These are phyloP conservation scores for Ciconia stormi DNA, from an alignment of 2,113 vertebrate genomes.

Conservation along the genomic window DNA sequence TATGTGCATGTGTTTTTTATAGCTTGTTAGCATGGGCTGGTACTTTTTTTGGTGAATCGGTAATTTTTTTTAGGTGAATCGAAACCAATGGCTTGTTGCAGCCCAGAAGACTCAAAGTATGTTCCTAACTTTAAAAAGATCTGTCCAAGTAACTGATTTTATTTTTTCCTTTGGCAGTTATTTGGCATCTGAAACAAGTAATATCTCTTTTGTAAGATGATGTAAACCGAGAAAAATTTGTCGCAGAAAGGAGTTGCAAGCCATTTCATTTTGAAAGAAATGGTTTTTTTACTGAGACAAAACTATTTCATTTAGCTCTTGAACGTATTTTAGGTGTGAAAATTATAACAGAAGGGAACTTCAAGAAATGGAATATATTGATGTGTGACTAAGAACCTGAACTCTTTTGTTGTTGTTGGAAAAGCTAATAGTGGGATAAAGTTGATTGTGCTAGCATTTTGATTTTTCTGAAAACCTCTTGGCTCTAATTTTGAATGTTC, in stretches of 20 bases:
- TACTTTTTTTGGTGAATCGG: not conserved
- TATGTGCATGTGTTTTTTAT: not conserved
- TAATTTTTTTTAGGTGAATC: not conserved
- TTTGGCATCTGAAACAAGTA: not conserved
- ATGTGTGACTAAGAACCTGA: not conserved
- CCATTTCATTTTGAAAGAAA: not conserved
- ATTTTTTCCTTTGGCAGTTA: not conserved
- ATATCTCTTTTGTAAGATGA: not conserved
- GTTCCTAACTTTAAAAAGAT: not conserved
- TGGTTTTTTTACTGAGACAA: not conserved
- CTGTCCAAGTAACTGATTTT: not conserved
- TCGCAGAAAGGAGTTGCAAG: not conserved
- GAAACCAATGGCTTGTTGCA: not conserved
- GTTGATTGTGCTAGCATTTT: not conserved
- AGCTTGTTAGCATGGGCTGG: not conserved
- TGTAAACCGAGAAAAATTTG: not conserved
- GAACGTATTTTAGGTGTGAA: not conserved
- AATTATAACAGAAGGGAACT: not conserved
- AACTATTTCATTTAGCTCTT: not conserved
- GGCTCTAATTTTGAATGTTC: not conserved
- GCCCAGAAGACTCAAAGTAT: not conserved
- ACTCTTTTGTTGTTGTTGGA: not conserved
- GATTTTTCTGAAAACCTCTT: not conserved
- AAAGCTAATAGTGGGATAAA: not conserved
- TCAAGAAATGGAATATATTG: not conserved